A percentile compares a stretch with the other conserved stretches of the same genome.
Evolutionary conservation across 1,140 invertebrate genomes (phyloP).

Genomic region (Samia ricini): DNA sequence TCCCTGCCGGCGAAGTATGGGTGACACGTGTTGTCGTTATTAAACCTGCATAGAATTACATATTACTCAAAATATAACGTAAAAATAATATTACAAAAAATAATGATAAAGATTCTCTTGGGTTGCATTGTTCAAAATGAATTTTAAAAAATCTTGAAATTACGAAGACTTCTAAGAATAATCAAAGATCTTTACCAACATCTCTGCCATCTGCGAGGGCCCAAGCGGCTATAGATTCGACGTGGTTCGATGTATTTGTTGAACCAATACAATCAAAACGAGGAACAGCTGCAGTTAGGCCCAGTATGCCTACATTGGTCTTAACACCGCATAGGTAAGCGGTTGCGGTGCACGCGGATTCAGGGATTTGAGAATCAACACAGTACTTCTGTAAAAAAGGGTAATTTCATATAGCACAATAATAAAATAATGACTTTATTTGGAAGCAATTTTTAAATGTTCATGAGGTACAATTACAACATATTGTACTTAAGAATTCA

Average conservation of each 20-base stretch:
- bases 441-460: too few relatives aligned
- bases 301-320: neutral
- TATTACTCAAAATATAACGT: too few relatives aligned
- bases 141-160: too few relatives aligned
- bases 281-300: conserved; percentile 58
- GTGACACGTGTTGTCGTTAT: conserved; percentile 78
- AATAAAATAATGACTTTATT: too few relatives aligned
- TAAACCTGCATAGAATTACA: conserved; percentile 82
- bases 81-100: too few relatives aligned
- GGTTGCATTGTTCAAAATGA: too few relatives aligned
- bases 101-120: too few relatives aligned
- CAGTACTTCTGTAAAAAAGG: conserved; percentile 84
- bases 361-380: conserved; percentile 84
- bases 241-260: conserved; percentile 68
- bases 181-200: conserved; percentile 64
- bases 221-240: conserved; percentile 83
- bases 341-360: conserved; percentile 87
- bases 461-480: too few relatives aligned
- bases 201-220: conserved; percentile 80
- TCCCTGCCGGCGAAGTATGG: conserved; percentile 23
- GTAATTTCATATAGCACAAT: too few relatives aligned
- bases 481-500: too few relatives aligned
- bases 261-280: conserved; percentile 77
- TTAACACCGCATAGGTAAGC: conserved; percentile 80
- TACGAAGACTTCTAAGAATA: too few relatives aligned